Evolutionary conservation across 2,888 invertebrate genomes (phyloP).

Genomic region (Hofmannophila pseudospretella): DNA sequence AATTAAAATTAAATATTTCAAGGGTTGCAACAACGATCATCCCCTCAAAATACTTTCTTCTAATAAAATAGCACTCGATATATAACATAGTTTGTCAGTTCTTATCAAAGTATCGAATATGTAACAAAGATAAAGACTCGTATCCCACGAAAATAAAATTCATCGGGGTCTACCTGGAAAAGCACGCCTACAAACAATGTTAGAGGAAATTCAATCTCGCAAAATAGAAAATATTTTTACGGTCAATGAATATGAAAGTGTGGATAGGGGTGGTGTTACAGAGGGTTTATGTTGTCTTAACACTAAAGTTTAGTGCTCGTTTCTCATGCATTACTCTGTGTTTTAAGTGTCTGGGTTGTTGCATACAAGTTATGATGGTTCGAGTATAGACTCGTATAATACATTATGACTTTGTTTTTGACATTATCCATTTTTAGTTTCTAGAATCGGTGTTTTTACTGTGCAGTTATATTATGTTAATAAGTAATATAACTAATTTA

Average conservation of each 20-base stretch:
- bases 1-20: no score
- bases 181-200: conserved; percentile 65
- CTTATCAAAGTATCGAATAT: conserved; percentile 26
- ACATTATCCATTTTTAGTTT: no score
- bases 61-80: not conserved
- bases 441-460: no score
- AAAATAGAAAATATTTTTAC: conserved; percentile 73
- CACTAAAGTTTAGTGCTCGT: conserved; percentile 17
- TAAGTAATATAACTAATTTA: no score
- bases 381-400: no score
- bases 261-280: conserved; percentile 37
- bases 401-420: no score
- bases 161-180: conserved; percentile 44
- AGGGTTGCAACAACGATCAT: no score
- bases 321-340: conserved; percentile 5
- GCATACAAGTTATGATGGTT: no score
- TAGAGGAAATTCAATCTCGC: conserved; percentile 68
- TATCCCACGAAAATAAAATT: conserved; percentile 44
- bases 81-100: conserved; percentile 18
- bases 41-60: no score
- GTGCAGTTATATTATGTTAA: no score
- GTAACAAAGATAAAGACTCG: conserved; percentile 25
- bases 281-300: conserved; percentile 43
- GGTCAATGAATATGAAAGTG: conserved; percentile 71
- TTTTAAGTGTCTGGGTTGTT: conserved; percentile 4